A percentile compares a stretch with the other conserved stretches of the same genome.
Evolutionary conservation across 2,888 invertebrate genomes (phyloP).

Genomic region (Gastrophysa polygoni): DNA sequence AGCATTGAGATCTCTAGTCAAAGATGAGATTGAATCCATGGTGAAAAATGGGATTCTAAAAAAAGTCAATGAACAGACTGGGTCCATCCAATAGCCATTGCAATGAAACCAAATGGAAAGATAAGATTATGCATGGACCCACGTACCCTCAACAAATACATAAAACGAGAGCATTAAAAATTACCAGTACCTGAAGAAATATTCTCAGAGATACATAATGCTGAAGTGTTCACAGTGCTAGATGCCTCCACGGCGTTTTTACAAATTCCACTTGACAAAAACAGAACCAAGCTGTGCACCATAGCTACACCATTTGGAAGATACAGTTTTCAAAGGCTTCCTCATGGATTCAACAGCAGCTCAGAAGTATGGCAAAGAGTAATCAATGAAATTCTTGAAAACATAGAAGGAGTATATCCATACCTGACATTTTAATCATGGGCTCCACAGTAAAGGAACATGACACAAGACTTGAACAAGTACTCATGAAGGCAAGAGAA

Average conservation of each 20-base stretch:
- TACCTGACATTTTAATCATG: constrained; percentile 30
- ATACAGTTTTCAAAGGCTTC: neutral
- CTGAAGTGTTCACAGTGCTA: neutral
- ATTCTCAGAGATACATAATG: neutral
- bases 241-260: neutral
- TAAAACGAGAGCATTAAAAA: neutral
- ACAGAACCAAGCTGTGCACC: neutral
- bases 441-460: constrained; percentile 25
- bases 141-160: neutral
- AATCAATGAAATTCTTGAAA: constrained; percentile 10
- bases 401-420: constrained; percentile 7
- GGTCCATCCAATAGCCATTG: neutral
- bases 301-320: neutral
- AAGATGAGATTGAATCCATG: neutral
- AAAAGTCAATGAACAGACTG: neutral
- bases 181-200: neutral
- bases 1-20: neutral
- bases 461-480: constrained; percentile 19
- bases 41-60: neutral
- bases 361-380: constrained; percentile 14
- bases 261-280: neutral
- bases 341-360: constrained; percentile 2
- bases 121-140: neutral
- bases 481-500: too few species aligned
- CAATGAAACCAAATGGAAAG: neutral